A percentile compares a stretch with the other conserved stretches of the same genome.
phyloP scores from a whole-genome alignment of 2,113 vertebrate species.

The Ailurus styani region DNA sequence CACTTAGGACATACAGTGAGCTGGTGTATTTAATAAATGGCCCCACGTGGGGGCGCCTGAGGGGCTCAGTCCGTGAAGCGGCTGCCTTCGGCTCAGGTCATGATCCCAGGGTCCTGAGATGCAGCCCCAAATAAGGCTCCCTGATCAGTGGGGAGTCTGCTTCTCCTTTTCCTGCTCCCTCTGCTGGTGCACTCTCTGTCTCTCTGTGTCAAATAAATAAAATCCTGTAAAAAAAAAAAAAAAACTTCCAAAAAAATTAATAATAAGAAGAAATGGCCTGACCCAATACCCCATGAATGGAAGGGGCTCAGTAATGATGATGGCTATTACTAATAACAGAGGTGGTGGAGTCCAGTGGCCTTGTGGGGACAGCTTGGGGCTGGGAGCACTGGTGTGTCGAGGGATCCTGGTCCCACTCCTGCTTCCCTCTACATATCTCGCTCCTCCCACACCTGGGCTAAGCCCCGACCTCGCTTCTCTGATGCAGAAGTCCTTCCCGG shows the following conservation, averaged over 20 bases:
- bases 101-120: too few species aligned
- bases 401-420: not conserved
- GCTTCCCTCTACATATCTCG: not conserved
- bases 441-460: not conserved
- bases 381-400: not conserved
- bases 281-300: not conserved
- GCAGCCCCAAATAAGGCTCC: fast-evolving
- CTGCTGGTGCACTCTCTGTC: too few species aligned
- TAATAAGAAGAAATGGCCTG: too few species aligned
- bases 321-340: not conserved
- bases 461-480: not conserved
- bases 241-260: not conserved
- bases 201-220: not conserved
- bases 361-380: too few species aligned
- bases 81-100: not conserved
- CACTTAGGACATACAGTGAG: not conserved
- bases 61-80: not conserved
- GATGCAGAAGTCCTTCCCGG: not conserved
- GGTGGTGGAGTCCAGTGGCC: too few species aligned
- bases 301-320: not conserved
- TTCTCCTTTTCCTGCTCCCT: not conserved
- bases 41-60: not conserved
- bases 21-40: not conserved
- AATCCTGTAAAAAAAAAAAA: not conserved
- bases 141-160: not conserved